Conservation (phyloP, 2,888 invertebrate species). For the Agrochola circellaris region DNA sequence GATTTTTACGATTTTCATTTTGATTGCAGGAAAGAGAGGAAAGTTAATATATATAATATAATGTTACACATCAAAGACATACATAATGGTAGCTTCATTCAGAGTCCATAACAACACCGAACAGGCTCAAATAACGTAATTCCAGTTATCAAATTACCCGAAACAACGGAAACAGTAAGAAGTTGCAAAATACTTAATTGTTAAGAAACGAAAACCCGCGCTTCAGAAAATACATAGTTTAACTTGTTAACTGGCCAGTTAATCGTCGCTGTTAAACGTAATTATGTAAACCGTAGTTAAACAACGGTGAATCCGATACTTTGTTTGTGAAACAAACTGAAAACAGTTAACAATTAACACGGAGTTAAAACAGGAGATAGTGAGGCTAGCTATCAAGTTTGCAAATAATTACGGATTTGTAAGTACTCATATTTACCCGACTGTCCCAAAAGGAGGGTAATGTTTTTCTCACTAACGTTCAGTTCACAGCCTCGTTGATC, state of each 20-base stretch:
- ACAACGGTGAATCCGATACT: conserved; percentile 63
- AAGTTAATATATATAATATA: too few species aligned
- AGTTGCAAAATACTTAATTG: conserved; percentile 55
- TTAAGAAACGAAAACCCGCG: conserved; percentile 55
- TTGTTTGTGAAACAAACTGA: conserved; percentile 62
- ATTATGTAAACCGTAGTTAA: conserved; percentile 67
- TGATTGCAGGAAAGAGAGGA: too few species aligned
- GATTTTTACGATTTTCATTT: too few species aligned
- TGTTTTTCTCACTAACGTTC: not conserved
- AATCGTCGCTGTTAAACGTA: conserved; percentile 62
- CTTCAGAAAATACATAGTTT: conserved; percentile 58
- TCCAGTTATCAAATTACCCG: conserved; percentile 45
- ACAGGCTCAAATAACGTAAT: conserved; percentile 40
- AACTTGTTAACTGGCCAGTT: conserved; percentile 61
- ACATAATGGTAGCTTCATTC: not conserved
- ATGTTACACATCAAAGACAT: too few species aligned
- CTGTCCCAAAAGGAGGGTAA: not conserved
- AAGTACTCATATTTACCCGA: not conserved
- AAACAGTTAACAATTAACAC: conserved; percentile 54
- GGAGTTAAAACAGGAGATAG: conserved; percentile 40
- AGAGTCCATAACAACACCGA: conserved; percentile 17
- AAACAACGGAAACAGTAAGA: conserved; percentile 39
- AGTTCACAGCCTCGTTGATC: too few species aligned
- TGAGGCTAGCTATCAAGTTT: conserved; percentile 7
- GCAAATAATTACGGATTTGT: conserved; percentile 12